Conservation (phyloP, 2,888 invertebrate species). For the Fabriciana adippe region DNA sequence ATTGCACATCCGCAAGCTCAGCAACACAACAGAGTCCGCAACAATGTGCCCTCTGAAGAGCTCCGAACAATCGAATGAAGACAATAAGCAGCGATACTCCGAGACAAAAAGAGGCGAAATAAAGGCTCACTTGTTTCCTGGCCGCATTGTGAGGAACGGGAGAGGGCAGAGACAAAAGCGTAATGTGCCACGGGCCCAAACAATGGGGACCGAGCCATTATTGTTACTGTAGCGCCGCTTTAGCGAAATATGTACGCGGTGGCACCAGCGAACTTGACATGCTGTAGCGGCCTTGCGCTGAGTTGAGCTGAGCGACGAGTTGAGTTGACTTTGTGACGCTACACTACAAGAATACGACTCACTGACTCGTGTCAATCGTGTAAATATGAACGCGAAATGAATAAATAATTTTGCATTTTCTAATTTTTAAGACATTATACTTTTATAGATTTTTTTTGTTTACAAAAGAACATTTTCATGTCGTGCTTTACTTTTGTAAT, state of each 20-base stretch:
- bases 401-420: conserved; percentile 4
- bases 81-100: conserved; percentile 84
- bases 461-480: not conserved
- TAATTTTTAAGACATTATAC: too few species aligned
- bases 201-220: conserved; percentile 79
- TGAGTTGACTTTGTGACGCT: conserved; percentile 44
- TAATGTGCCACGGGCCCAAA: conserved; percentile 83
- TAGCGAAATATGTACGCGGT: conserved; percentile 76
- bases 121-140: conserved; percentile 84
- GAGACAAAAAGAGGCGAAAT: conserved; percentile 84
- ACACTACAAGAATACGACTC: conserved; percentile 35
- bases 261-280: conserved; percentile 78
- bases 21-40: conserved; percentile 79
- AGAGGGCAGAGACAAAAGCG: conserved; percentile 83
- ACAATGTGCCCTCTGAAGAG: conserved; percentile 82
- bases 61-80: conserved; percentile 83
- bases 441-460: not conserved
- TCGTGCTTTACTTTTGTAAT: too few species aligned
- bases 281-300: conserved; percentile 59
- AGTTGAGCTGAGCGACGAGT: conserved; percentile 17
- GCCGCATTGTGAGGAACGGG: conserved; percentile 82
- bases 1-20: conserved; percentile 78
- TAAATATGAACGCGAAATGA: conserved; percentile 23
- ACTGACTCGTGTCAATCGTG: conserved; percentile 43
- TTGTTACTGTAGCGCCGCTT: conserved; percentile 80